Percentiles rank a stretch among this genome's conserved stretches.
phyloP scores from a whole-genome alignment of 2,797 vertebrate species.

The Clarias platycephalus region DNA sequence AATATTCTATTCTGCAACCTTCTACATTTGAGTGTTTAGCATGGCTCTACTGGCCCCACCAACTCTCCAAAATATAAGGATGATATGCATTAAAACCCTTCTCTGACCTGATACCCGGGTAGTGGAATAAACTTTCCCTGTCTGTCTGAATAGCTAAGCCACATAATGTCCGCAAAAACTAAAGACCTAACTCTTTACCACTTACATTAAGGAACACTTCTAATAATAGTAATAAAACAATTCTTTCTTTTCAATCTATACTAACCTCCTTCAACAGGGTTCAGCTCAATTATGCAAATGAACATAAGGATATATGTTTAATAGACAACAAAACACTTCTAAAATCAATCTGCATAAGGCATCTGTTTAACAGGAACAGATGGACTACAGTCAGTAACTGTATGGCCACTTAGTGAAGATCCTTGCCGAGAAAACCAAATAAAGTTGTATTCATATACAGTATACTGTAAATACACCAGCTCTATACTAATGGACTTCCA shows the following conservation, averaged over 20 bases:
- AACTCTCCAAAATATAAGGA: not conserved
- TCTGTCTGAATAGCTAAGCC: not conserved
- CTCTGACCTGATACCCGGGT: not conserved
- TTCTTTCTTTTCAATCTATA: not conserved
- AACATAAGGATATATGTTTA: not conserved
- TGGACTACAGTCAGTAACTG: not conserved
- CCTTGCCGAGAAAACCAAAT: not conserved
- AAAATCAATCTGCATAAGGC: not conserved
- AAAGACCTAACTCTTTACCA: not conserved
- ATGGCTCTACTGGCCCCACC: not conserved
- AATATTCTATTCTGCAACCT: not conserved
- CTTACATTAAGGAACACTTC: not conserved
- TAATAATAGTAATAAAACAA: not conserved
- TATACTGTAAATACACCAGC: not conserved
- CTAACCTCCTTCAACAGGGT: not conserved
- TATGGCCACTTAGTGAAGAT: conserved; percentile 9
- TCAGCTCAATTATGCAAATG: not conserved
- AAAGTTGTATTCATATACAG: not conserved
- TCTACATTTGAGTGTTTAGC: not conserved
- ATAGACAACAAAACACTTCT: not conserved
- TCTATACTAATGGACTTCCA: not conserved
- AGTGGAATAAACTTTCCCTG: not conserved
- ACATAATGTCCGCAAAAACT: not conserved
- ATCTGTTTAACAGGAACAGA: not conserved
- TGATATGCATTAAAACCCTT: not conserved